phyloP scores from a whole-genome alignment of 2,113 vertebrate genomes.

The Lophotis ruficrista region DNA sequence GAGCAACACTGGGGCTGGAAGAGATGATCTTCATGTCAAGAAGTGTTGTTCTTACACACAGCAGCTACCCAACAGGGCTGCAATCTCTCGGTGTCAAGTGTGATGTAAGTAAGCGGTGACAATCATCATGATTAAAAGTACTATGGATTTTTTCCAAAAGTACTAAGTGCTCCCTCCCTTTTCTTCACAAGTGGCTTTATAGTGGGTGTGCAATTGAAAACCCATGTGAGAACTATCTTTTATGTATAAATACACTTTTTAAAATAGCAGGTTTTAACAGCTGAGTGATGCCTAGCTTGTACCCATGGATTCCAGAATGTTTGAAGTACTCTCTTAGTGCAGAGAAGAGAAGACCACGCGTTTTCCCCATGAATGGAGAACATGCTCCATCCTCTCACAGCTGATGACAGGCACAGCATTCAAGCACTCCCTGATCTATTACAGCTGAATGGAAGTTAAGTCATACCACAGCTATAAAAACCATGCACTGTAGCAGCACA shows the following conservation, averaged over 20 bases:
- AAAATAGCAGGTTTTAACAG: not conserved
- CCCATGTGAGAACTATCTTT: not conserved
- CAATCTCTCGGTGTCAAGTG: not conserved
- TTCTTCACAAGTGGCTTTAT: not conserved
- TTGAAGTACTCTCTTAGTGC: not conserved
- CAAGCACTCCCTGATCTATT: not conserved
- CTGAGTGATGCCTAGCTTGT: not conserved
- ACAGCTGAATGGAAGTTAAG: not conserved
- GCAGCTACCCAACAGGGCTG: not conserved
- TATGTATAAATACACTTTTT: not conserved
- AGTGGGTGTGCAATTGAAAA: not conserved
- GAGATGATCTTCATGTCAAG: not conserved
- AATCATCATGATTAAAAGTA: not conserved
- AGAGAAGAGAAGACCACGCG: not conserved
- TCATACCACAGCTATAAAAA: not conserved
- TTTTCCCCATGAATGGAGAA: not conserved
- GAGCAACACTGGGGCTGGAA: accelerated
- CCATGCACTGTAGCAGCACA: accelerated
- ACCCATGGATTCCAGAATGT: not conserved
- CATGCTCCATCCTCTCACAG: not conserved
- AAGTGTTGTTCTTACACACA: not conserved
- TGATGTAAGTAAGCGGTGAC: not conserved
- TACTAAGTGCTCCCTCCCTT: not conserved
- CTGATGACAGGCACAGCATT: not conserved
- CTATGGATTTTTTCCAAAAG: not conserved